Percentiles rank a stretch among this genome's conserved stretches.
These are phyloP conservation scores for Bradypus variegatus DNA, from an alignment of 2,797 vertebrate species.

Conservation along the genomic window DNA sequence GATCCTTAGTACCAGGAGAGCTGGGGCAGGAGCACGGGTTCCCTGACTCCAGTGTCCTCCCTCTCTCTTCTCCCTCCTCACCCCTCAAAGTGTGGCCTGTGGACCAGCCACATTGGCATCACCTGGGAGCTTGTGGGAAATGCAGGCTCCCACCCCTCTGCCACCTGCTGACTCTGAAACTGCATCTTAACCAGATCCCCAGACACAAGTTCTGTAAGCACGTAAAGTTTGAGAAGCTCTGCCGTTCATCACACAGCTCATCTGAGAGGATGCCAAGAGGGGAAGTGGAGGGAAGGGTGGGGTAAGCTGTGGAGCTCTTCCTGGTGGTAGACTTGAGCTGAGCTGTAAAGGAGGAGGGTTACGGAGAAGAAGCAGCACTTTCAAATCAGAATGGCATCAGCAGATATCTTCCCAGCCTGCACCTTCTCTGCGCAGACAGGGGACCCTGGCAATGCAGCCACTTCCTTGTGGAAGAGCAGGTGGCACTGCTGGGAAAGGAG, in stretches of 20 bases:
- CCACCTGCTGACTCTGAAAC: not conserved
- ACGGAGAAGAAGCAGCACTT: not conserved
- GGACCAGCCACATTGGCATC: not conserved
- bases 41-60: not conserved
- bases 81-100: not conserved
- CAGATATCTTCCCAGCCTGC: not conserved
- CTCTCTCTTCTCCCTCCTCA: not conserved
- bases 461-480: fast-evolving
- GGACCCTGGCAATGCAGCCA: not conserved
- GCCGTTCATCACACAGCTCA: fast-evolving
- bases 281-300: not conserved
- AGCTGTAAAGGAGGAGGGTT: fast-evolving
- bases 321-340: not conserved
- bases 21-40: no score
- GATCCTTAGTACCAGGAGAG: not conserved
- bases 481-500: not conserved
- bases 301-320: not conserved
- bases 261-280: not conserved
- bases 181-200: not conserved
- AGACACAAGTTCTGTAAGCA: not conserved
- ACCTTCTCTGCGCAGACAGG: not conserved
- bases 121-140: not conserved
- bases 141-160: not conserved
- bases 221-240: not conserved
- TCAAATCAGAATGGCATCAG: not conserved